Evolutionary conservation across 2,797 vertebrate species (phyloP).

Genomic region (Silurus lanzhouensis): DNA sequence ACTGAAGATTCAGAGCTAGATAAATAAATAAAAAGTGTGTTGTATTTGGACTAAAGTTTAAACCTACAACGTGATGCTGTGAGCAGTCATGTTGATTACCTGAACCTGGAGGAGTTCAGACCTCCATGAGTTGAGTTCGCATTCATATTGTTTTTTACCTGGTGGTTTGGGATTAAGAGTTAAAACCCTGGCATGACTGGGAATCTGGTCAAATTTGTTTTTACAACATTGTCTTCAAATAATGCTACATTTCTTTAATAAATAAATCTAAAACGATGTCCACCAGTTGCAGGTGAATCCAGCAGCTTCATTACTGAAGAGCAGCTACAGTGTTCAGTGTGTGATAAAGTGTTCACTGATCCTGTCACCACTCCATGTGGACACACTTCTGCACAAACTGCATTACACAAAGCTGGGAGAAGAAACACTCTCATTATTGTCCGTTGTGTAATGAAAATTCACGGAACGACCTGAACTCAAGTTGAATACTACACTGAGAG

Average conservation of each 20-base stretch:
- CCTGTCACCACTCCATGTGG: slow-evolving; percentile 41
- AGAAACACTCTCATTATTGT: neutral
- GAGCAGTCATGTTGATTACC: too few relatives aligned
- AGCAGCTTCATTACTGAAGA: slow-evolving; percentile 20
- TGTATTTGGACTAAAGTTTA: neutral
- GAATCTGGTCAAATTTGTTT: too few relatives aligned
- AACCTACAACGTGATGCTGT: neutral
- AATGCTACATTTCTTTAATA: too few relatives aligned
- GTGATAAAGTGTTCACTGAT: slow-evolving; percentile 29
- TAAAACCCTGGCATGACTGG: too few relatives aligned
- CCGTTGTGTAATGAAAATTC: slow-evolving; percentile 38
- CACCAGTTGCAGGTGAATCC: slow-evolving; percentile 13
- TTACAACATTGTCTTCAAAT: too few relatives aligned
- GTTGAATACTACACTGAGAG: slow-evolving; percentile 25
- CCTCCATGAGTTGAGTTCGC: too few relatives aligned
- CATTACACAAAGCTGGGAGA: slow-evolving; percentile 28
- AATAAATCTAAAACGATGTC: too few relatives aligned
- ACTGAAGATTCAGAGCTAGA: neutral
- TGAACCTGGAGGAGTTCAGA: too few relatives aligned
- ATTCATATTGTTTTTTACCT: too few relatives aligned
- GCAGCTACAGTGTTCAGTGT: slow-evolving; percentile 31
- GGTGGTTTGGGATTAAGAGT: too few relatives aligned
- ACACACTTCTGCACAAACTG: slow-evolving; percentile 37
- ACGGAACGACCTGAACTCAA: slow-evolving; percentile 22
- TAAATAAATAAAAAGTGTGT: too few relatives aligned